Conservation (phyloP, 1,140 invertebrate genomes). For the Trichonephila clavipes region DNA sequence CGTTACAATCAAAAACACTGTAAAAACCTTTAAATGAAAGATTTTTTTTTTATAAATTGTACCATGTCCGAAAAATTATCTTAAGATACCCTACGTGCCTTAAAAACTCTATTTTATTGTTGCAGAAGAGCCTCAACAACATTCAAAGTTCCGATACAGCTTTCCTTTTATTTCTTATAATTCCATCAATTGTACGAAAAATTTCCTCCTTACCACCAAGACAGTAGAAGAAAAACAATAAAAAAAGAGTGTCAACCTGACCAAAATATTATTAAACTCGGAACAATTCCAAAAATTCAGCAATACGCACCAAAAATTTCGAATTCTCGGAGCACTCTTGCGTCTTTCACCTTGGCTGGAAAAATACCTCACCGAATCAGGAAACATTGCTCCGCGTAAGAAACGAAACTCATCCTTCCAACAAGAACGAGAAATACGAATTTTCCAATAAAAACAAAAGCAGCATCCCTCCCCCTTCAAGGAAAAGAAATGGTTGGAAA, state of each 20-base stretch:
- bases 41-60: no score
- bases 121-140: no score
- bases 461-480: neutral
- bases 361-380: constrained; percentile 27
- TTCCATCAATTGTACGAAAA: no score
- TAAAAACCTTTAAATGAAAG: no score
- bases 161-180: no score
- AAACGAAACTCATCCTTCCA: neutral
- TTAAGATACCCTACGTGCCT: no score
- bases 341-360: neutral
- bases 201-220: no score
- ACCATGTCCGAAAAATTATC: no score
- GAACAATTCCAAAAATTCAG: constrained; percentile 33
- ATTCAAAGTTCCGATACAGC: no score
- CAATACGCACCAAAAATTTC: constrained; percentile 36
- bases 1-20: no score
- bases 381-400: constrained; percentile 4
- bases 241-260: constrained; percentile 28
- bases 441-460: neutral
- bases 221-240: neutral
- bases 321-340: neutral
- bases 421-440: constrained; percentile 16
- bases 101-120: no score
- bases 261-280: constrained; percentile 48
- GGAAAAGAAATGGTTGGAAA: neutral